Evolutionary conservation across 1,140 invertebrate genomes (phyloP), one percentile per base, ranked within the genome.

Genomic region (Cotesia vestalis): DNA sequence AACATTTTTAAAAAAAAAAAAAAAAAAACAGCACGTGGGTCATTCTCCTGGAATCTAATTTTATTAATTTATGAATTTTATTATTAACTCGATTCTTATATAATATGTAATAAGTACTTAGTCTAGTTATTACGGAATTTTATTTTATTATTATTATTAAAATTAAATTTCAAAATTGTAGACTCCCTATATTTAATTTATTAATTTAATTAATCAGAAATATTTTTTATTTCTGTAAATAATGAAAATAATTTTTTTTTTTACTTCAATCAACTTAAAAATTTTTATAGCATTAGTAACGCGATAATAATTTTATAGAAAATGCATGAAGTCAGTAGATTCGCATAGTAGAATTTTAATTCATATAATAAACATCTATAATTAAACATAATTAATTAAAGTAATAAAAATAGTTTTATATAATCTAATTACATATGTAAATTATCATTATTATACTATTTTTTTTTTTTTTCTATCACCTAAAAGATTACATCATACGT

Each of bases 351-450:
- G 12, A 12, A 17, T 55, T 17, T 66, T 80, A 78, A 73, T 81
- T 85, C 77, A 80, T 83, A 78, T 83, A 84, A 83, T 85, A 83
- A 78, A 81, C 79, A 77, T 84, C 81, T 77, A 80, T 82, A 82
- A 85, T 84, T 77, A 79, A 85, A 79, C 77, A 80, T 85, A 77
- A 81, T 84, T 79, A 81, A 85, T 84, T 55, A 55, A 14, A 55
- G 17, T 80, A 82, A 72, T 84, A n/a, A 55, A 14, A 55, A 17
- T 80, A 82, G 71, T 71, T 81, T 78, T 86, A 82, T 83, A 79
- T 83, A 86, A 80, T 63, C 59, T 27, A 4, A 11, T 38, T 14
- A 64, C 12, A 4, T 64, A 40, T 40, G 34, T 46, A 40, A 20
- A 66, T 81, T 84, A 85, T 85, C 79, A 27, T 51, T 61, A 67